Evolutionary conservation across 2,113 vertebrate species (phyloP), one percentile per base, ranked within the genome.

Genomic region (Callorhinus ursinus): DNA sequence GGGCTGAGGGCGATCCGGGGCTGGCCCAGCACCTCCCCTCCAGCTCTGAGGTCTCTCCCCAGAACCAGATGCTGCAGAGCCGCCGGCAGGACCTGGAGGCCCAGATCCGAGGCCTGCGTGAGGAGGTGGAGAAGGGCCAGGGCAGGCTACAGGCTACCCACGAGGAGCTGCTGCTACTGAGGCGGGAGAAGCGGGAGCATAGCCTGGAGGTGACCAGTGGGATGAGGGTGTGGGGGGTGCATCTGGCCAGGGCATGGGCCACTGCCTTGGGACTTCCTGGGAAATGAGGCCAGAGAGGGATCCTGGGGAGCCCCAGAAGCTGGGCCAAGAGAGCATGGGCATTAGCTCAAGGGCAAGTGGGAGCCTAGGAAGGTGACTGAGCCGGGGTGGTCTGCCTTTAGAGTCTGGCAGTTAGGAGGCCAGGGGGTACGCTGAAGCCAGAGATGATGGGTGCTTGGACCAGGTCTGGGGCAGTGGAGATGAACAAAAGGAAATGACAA

Each of bases 41-140:
- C 72, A 79, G 22, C 90, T 77, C 31, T 19, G 11, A 88, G 46
- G 10, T n/a, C 16, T 67, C 31, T 88, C 46, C 39, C 81, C 94
- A 98, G 98, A 98, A 98, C 69, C 96, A 96, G 88, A 97, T 98
- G 98, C 96, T 98, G 77, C 98, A 98, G 89, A 87, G 96, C 22
- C 98, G 98, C 69, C 84, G 96, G n/a, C 98, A 97, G 77, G 98
- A 98, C 92, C 94, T 98, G 85, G 98, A 98, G 80, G 84, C 95
- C 42, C 98, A 98, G 97, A 97, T 95, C 90, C 94, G 55, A 9
- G 97, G 89, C 46, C 97, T 98, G 36, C 97, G 93, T 8, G 98
- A 98, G 51, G 98, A 98, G 96, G 95, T 87, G 3, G 96, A 98
- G 39, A 92, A 97, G 33, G 49, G 96, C 63, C 98, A 97, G 93